A percentile compares a stretch with the other conserved stretches of the same genome.
phyloP scores from a whole-genome alignment of 2,113 vertebrate species.

The Chaetorhynchus papuensis region DNA sequence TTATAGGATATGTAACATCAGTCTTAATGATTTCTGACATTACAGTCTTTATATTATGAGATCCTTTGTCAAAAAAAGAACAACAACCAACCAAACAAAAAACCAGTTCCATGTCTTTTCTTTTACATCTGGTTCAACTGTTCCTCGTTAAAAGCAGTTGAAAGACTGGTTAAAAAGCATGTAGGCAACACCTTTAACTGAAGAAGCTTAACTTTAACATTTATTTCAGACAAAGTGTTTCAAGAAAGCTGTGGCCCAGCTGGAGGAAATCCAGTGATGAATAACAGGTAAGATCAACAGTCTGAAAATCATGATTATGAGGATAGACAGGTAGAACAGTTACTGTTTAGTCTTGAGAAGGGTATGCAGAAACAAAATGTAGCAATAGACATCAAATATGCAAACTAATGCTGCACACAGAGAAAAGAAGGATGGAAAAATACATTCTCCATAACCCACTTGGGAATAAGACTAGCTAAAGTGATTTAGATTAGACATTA shows the following conservation, averaged over 20 bases:
- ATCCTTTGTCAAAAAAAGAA: background rate
- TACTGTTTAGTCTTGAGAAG: background rate
- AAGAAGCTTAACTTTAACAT: background rate
- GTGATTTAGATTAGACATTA: background rate
- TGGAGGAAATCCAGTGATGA: background rate
- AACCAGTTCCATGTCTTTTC: background rate
- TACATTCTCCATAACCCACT: background rate
- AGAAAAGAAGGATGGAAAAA: background rate
- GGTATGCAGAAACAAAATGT: background rate
- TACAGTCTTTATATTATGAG: background rate
- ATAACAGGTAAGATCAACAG: background rate
- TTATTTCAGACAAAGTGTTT: background rate
- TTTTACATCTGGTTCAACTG: background rate
- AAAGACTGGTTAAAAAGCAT: background rate
- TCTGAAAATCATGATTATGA: background rate
- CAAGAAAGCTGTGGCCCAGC: background rate
- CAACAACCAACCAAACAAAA: background rate
- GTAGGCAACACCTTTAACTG: background rate
- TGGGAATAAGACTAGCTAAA: background rate
- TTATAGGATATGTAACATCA: background rate
- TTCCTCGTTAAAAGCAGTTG: background rate
- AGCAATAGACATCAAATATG: background rate
- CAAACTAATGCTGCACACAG: background rate
- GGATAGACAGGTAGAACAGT: background rate
- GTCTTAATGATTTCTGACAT: background rate